These are phyloP conservation scores for Drosophila hamatofila DNA, from an alignment of 2,888 invertebrate genomes.

Conservation along the genomic window DNA sequence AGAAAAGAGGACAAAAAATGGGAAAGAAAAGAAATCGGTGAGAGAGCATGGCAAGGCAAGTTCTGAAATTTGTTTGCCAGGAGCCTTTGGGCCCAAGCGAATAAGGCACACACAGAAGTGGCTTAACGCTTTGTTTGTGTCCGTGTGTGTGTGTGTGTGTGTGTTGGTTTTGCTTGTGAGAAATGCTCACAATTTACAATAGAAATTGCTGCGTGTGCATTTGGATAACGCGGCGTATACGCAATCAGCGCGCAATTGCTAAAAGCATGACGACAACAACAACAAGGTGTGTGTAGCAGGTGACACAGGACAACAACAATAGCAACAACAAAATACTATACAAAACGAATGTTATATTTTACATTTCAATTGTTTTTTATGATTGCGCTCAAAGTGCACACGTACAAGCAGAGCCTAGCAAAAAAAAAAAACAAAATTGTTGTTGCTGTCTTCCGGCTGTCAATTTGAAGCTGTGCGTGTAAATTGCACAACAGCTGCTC, in stretches of 20 bases:
- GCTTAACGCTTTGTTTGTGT: not conserved
- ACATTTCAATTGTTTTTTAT: constrained; percentile 82
- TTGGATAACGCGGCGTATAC: constrained; percentile 75
- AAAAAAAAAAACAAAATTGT: constrained; percentile 12
- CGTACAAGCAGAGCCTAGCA: constrained; percentile 45
- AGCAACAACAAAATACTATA: constrained; percentile 17
- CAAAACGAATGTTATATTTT: constrained; percentile 75
- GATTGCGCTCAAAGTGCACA: constrained; percentile 77
- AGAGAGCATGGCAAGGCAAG: constrained; percentile 46
- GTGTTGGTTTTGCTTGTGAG: constrained; percentile 41
- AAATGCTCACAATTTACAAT: constrained; percentile 77
- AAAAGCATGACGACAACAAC: constrained; percentile 61
- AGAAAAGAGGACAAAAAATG: constrained; percentile 13
- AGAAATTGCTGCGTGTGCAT: constrained; percentile 74
- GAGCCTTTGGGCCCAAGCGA: constrained; percentile 58
- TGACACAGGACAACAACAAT: constrained; percentile 53
- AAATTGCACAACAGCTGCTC: constrained; percentile 79
- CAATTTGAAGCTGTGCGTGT: constrained; percentile 77
- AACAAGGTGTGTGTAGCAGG: constrained; percentile 43
- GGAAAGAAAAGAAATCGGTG: constrained; percentile 7
- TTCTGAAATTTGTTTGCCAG: constrained; percentile 71
- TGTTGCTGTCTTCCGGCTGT: constrained; percentile 64
- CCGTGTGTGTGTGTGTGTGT: not conserved
- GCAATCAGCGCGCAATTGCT: constrained; percentile 76
- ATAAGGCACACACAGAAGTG: constrained; percentile 29